Percentiles rank a stretch among this genome's conserved stretches.
Conservation (phyloP, 1,140 invertebrate species). For the Bombus fervidus region DNA sequence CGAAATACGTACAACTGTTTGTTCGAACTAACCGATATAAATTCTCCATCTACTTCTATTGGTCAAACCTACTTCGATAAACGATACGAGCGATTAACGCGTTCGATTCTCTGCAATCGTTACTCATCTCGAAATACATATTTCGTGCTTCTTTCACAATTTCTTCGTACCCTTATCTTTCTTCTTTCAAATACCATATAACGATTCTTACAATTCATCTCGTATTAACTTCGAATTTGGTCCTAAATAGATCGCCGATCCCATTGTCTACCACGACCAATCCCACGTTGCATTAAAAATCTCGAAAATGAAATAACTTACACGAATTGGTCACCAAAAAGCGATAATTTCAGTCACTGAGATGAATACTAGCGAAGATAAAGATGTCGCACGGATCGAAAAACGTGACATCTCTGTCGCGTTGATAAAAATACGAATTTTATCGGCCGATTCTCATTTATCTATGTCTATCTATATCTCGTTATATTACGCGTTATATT, state of each 20-base stretch:
- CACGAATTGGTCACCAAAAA: neutral
- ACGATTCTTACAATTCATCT: neutral
- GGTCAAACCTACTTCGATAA: neutral
- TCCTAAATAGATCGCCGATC: too few species aligned
- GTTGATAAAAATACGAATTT: constrained; percentile 9
- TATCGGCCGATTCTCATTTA: constrained; percentile 14
- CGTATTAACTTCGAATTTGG: neutral
- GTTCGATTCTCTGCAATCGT: neutral
- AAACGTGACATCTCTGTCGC: neutral
- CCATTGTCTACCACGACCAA: too few species aligned
- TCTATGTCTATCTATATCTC: constrained; percentile 14
- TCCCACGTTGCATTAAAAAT: neutral
- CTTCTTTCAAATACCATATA: neutral
- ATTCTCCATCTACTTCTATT: neutral
- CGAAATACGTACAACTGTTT: constrained; percentile 13
- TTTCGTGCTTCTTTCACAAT: neutral
- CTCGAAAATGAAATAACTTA: neutral
- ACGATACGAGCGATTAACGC: neutral
- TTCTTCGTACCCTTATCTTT: neutral
- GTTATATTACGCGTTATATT: neutral
- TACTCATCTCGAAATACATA: neutral
- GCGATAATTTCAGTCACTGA: neutral
- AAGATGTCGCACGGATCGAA: neutral
- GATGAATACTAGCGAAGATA: neutral
- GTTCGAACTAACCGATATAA: neutral